Base-by-base conservation (phyloP, 1,140 invertebrate species). In the Drosophila rufa region DNA sequence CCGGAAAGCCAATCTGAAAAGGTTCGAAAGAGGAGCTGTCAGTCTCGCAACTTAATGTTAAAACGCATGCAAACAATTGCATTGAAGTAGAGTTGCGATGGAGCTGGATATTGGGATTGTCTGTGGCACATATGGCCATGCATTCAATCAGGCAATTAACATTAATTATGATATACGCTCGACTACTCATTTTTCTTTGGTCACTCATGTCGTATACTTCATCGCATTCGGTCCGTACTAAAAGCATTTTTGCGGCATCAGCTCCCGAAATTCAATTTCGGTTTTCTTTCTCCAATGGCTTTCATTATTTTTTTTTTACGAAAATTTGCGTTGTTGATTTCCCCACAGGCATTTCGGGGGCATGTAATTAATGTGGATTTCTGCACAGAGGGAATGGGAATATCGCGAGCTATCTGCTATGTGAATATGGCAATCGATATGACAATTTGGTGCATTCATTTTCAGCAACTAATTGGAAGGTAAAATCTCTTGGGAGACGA, bases 61-160 rank as follows among this genome's bases (percentile, higher is more conserved):
- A 71, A 73, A 42, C 45, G 67, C 33, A 73, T 27, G 5, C 45
- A 25, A 51, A 51, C 48, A 73, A 60, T 27, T 55, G 38, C 67
- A 48, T 38, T 58, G 8, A 30, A 46, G 68, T 73, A 38, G 9
- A 67, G 71, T 46, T 40, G 38, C 43, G 36, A 43, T 38, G 30
- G 12, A 6, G 38, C 19, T 45, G 53, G 27, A 50, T 50, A 60
- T 30, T 40, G 36, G 67, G 19, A 59, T 70, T 73, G 51, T 40
- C 43, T 27, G n/a, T 47, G 45, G 56, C 45, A 68, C 25, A 50
- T 38, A 42, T 11, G 48, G 36, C 38, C 38, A 22, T 40, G 66
- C 50, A 86, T 82, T 86, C 75, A 86, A 81, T 86, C 82, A 87
- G 85, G 82, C 69, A 86, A 86, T 86, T 87, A 84, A 84, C 81